Base-by-base conservation (phyloP, 1,140 invertebrate genomes). In the Camponotus vicinus region DNA sequence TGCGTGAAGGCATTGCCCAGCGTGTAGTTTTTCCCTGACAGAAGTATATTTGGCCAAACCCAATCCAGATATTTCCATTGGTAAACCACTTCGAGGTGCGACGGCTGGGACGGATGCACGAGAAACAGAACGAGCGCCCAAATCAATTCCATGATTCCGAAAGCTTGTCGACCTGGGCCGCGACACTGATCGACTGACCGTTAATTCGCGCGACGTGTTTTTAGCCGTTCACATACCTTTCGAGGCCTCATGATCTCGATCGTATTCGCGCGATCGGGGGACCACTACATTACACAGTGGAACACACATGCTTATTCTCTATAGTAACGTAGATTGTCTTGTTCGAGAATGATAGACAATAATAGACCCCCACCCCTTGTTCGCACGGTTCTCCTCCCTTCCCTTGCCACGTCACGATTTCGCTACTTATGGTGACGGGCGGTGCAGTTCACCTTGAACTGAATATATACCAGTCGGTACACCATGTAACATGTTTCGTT, bases 51-150 rank as follows among this genome's bases (percentile, higher is more conserved):
- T 6, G 94, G 94, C 87, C 89, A 91, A 32, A 91, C 86, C 95
- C 95, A 95, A 73, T 95, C 94, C 37, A 95, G 45, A 82, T 92
- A 94, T 57, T 93, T 94, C 95, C 95, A 95, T 59, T 93, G 92
- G 75, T 88, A 94, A 2, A 77, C 87, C 9, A 95, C 92, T 45
- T 93, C 85, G 18, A 95, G 80, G n/a, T 67, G 57, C 9, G 8
- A 55, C 37, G 64, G 77, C 9, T 61, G 59, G 13, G 64, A 82
- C 6, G 59, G 69, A 9, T 21, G 64, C 21, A 83, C 13, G 3
- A 49, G n/a, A 13, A 69, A 6, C 13, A 90, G 11, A 8, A 90
- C 32, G 15, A 89, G 13, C 32, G 40, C 40, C 70, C 55, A 69
- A 8, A 83, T 75, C 13, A 63, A 59, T 32, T 40, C 34, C 88